These are phyloP conservation scores for Byasa hedistus DNA, from an alignment of 2,888 invertebrate genomes.

Conservation along the genomic window DNA sequence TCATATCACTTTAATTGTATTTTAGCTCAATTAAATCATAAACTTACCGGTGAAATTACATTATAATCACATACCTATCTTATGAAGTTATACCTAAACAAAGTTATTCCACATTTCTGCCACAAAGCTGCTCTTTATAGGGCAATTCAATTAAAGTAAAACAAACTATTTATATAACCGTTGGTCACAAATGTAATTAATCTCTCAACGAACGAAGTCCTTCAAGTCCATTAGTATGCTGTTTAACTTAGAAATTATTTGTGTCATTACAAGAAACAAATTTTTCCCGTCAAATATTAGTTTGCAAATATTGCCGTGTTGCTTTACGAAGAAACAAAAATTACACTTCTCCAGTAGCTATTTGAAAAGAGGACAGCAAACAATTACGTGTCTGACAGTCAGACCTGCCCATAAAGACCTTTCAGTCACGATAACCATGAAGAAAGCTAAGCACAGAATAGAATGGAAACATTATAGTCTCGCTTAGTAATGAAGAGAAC, in stretches of 20 bases:
- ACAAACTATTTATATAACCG: background rate
- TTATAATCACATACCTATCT: background rate
- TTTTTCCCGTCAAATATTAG: background rate
- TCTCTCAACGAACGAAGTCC: background rate
- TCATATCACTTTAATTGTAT: too few relatives aligned
- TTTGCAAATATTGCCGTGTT: too few relatives aligned
- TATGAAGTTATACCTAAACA: background rate
- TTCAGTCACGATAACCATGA: too few relatives aligned
- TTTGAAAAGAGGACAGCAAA: too few relatives aligned
- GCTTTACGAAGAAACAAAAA: background rate
- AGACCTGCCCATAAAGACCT: too few relatives aligned
- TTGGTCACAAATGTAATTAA: background rate
- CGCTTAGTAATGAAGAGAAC: too few relatives aligned
- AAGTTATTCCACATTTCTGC: background rate
- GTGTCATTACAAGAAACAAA: background rate
- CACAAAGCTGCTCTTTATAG: background rate
- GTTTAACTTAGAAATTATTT: background rate
- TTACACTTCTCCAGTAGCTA: background rate
- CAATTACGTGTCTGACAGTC: too few relatives aligned
- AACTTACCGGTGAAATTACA: background rate
- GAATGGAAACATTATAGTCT: too few relatives aligned
- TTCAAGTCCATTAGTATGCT: background rate
- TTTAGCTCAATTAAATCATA: too few relatives aligned
- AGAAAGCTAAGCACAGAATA: too few relatives aligned
- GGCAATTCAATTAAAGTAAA: conserved; percentile 1